Conservation (phyloP, 2,113 vertebrate species). For the Alaudala cheleensis region DNA sequence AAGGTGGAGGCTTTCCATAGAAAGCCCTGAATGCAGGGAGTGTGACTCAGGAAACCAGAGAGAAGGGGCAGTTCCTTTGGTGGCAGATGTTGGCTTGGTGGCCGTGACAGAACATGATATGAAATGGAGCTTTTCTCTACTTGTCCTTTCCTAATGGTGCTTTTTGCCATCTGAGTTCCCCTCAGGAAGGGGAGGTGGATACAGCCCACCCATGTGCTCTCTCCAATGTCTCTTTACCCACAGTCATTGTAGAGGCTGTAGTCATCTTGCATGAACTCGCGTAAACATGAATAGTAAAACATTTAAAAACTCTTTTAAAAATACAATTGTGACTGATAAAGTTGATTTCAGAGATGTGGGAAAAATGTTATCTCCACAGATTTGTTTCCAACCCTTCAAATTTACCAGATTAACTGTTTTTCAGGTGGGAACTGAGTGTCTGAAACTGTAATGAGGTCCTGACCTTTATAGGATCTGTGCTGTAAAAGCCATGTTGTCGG, state of each 20-base stretch:
- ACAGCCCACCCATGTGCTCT: rapidly evolving
- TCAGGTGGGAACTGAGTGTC: background rate
- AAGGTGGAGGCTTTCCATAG: background rate
- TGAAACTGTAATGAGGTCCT: background rate
- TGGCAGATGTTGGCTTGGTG: background rate
- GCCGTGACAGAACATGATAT: background rate
- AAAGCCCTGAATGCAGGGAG: background rate
- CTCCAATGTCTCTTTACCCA: background rate
- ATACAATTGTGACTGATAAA: background rate
- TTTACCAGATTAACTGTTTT: background rate
- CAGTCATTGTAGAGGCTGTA: background rate
- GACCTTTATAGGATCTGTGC: background rate
- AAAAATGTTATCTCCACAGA: background rate
- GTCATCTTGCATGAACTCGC: background rate
- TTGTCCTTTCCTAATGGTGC: background rate
- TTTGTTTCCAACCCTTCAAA: background rate
- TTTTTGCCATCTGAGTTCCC: background rate
- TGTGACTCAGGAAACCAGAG: background rate
- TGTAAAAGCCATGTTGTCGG: background rate
- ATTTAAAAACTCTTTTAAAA: background rate
- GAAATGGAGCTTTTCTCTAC: background rate
- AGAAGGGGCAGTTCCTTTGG: background rate
- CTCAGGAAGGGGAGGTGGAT: background rate
- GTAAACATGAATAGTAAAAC: background rate
- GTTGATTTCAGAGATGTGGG: background rate